A percentile compares a stretch with the other conserved stretches of the same genome.
These are phyloP conservation scores for Scaptomyza parva DNA, from an alignment of 2,888 invertebrate species.

Conservation along the genomic window DNA sequence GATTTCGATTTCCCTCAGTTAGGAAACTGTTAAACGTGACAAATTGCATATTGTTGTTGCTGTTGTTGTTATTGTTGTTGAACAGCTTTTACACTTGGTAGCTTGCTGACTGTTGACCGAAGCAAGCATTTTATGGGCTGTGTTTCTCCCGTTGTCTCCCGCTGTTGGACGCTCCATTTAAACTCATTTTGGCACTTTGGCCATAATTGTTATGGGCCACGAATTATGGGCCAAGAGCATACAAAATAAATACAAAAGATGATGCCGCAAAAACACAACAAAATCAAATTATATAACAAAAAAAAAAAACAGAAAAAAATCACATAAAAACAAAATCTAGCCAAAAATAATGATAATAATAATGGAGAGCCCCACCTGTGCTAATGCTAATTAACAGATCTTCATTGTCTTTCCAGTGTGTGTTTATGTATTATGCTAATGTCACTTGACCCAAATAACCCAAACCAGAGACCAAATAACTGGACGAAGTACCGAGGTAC, in stretches of 20 bases:
- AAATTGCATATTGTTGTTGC: slow-evolving; percentile 15
- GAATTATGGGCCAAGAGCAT: slow-evolving; percentile 44
- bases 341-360: slow-evolving; percentile 20
- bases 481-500: no score
- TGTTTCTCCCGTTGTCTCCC: background rate
- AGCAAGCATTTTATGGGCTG: slow-evolving; percentile 1
- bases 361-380: slow-evolving; percentile 45
- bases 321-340: slow-evolving; percentile 3
- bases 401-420: no score
- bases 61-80: no score
- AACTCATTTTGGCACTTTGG: slow-evolving; percentile 33
- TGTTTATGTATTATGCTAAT: slow-evolving; percentile 68
- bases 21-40: slow-evolving; percentile 3
- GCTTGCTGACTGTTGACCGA: no score
- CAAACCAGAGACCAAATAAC: background rate
- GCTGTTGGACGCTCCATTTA: slow-evolving; percentile 9
- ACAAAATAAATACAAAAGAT: background rate
- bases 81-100: no score
- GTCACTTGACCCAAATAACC: slow-evolving; percentile 52
- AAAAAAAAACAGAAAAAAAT: slow-evolving; percentile 10
- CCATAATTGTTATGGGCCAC: slow-evolving; percentile 44
- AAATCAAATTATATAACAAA: slow-evolving; percentile 48
- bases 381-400: slow-evolving; percentile 46
- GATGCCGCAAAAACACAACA: slow-evolving; percentile 17
- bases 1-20: background rate